phyloP scores from a whole-genome alignment of 2,797 vertebrate genomes.

The Eutrigla gurnardus region DNA sequence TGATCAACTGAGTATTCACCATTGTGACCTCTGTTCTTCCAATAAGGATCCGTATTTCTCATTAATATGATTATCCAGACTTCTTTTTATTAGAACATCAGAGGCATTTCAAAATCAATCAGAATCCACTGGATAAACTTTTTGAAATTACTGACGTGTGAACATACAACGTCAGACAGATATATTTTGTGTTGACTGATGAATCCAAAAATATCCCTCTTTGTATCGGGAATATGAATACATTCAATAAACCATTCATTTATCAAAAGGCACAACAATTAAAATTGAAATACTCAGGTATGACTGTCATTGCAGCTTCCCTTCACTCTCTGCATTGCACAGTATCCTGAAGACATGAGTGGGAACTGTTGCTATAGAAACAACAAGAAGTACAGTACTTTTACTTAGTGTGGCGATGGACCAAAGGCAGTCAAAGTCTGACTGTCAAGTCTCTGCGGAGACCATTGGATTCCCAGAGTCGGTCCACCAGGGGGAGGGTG shows the following conservation, averaged over 20 bases:
- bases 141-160: neutral
- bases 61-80: neutral
- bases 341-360: constrained; percentile 73
- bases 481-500: constrained; percentile 13
- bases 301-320: constrained; percentile 44
- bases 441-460: constrained; percentile 58
- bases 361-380: constrained; percentile 86
- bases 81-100: neutral
- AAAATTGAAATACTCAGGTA: constrained; percentile 54
- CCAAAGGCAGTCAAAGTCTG: constrained; percentile 67
- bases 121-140: neutral
- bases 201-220: neutral
- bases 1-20: constrained; percentile 1
- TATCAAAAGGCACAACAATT: constrained; percentile 19
- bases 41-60: neutral
- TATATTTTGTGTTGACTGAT: neutral
- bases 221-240: neutral
- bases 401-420: constrained; percentile 67
- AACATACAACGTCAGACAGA: neutral
- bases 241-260: constrained; percentile 15
- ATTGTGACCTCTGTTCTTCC: neutral
- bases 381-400: constrained; percentile 75
- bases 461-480: constrained; percentile 35
- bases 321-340: constrained; percentile 57
- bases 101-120: neutral